Evolutionary conservation across 2,113 vertebrate species (phyloP), one percentile per base, ranked within the genome.

Genomic region (Centrocercus urophasianus): DNA sequence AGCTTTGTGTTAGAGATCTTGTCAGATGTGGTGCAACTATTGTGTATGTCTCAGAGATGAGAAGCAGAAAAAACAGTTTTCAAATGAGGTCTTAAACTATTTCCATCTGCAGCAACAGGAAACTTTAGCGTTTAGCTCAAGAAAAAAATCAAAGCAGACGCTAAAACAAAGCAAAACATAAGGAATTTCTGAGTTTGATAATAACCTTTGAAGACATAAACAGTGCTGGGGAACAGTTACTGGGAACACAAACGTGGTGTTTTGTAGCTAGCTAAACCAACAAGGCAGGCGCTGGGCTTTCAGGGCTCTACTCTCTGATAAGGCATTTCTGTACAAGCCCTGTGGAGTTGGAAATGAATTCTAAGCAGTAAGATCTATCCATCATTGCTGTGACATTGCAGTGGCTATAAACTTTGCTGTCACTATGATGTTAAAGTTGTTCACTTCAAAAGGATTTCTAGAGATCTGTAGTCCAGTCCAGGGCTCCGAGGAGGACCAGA

Each of bases 51-150:
- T 52, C 45, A 52, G 64, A 66, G 28, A 82, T 13, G 28, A 90
- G 38, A 52, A 63, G 25, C 27, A 72, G 17, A 54, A 66, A 82
- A 86, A 88, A 59, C 25, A 10, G n/a, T 21, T 84, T 94, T 70
- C 28, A 93, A 73, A 88, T 56, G 22, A 89, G 14, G 56, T 72
- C 61, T 82, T 65, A 54, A 78, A 13, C 14, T 69, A 25, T 60
- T 85, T 16, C 36, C 14, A 78, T 75, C 71, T 80, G 66, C 67
- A 93, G 42, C 75, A 92, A 77, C 22, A 60, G 82, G n/a, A 89
- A 92, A 70, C 63, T 21, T 63, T 28, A 74, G 59, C 3, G 32
- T 38, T 76, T 64, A 83, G 59, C 40, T 84, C 24, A 76, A 64
- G 64, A 78, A 45, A 83, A 89, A 67, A 82, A n/a, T 61, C 28